Evolutionary conservation across 1,140 invertebrate genomes (phyloP), one percentile per base, ranked within the genome.

Genomic region (Calephelis virginiensis): DNA sequence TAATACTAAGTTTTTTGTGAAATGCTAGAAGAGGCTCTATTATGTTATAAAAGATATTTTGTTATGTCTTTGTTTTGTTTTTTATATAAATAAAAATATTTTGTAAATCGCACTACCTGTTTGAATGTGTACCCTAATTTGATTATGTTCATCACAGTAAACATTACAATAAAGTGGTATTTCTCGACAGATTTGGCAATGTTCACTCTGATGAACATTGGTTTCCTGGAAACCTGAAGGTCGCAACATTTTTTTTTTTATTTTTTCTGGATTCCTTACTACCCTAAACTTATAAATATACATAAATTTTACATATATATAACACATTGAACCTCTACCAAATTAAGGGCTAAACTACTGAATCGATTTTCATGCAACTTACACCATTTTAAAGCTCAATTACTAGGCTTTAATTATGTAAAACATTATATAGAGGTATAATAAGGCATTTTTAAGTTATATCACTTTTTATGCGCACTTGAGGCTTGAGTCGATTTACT

Each of bases 171-270:
- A 59, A 38, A 65, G 48, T 71, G 49, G 70, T 68, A 63, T 46
- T 71, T 68, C 66, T 68, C 66, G 40, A 65, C 46, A 56, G 17
- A 65, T 71, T 71, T 71, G 56, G 63, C 70, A 65, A 59, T 71
- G 66, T 71, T 71, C 70, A 68, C 63, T 71, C 49, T 68, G 66
- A 71, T 71, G 70, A 71, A 71, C 70, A 68, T 71, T 71, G 63
- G 50, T 71, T 68, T 71, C 70, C 70, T 71, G 66, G 60, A 70
- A 70, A 70, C 17, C 69, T 70, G 70, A 65, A 68, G 56, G 53
- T 67, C 48, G 56, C 63, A 60, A 61, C 28, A 63, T n/a, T n/a
- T 68, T 68, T 71, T 71, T 71, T 67, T 65, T 56, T 45, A 37
- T 61, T 66, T 67, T 71, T 67, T 71, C 48, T 69, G 48, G 46